phyloP scores from a whole-genome alignment of 2,888 invertebrate genomes.

The Chalcis sispes region DNA sequence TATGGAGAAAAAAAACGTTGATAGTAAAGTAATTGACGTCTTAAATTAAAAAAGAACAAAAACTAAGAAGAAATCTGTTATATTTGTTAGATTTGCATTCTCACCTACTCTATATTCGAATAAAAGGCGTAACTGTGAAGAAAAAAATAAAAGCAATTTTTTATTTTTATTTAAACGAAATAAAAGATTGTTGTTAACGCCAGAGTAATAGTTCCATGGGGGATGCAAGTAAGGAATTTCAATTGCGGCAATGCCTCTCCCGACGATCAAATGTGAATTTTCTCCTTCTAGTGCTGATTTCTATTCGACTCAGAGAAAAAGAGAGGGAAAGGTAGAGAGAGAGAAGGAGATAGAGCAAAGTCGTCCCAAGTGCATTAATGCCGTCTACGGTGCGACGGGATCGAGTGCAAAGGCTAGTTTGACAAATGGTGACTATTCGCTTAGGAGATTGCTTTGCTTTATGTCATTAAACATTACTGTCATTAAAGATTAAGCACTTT shows the following conservation, averaged over 20 bases:
- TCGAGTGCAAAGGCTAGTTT: slow-evolving; percentile 18
- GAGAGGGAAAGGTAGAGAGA: no score
- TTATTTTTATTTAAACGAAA: neutral
- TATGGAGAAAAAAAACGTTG: no score
- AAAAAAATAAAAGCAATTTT: neutral
- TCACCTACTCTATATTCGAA: neutral
- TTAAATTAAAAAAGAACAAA: no score
- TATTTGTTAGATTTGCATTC: no score
- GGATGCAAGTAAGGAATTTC: slow-evolving; percentile 13
- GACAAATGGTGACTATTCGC: slow-evolving; percentile 29
- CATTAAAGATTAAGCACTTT: slow-evolving; percentile 22
- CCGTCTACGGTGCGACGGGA: slow-evolving; percentile 21
- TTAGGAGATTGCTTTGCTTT: slow-evolving; percentile 22
- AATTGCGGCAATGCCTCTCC: slow-evolving; percentile 12
- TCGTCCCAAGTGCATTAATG: slow-evolving; percentile 40
- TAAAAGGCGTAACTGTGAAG: neutral
- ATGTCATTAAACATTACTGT: slow-evolving; percentile 22
- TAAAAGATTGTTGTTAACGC: slow-evolving; percentile 6
- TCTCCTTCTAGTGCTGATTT: slow-evolving; percentile 32
- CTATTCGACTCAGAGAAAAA: slow-evolving; percentile 9
- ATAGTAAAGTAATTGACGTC: no score
- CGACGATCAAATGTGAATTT: slow-evolving; percentile 30
- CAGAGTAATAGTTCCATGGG: slow-evolving; percentile 13
- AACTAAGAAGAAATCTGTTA: no score
- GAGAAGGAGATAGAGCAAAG: no score